Conservation (phyloP, 2,113 vertebrate species). For the Grammomys surdaster region DNA sequence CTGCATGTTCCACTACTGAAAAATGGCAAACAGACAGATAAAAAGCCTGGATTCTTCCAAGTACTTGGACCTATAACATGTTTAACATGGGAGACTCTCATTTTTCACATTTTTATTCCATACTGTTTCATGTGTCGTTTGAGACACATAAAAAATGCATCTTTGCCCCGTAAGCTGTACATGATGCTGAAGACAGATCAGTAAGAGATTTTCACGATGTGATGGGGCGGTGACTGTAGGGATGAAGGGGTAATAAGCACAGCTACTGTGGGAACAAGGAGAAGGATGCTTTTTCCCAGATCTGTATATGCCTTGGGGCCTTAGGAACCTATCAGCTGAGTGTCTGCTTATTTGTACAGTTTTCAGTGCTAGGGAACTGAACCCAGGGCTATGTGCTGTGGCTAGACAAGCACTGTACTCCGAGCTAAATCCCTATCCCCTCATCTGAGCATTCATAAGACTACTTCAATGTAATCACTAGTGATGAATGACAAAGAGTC, state of each 20-base stretch:
- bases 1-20: not conserved
- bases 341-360: not conserved
- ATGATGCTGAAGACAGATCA: not conserved
- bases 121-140: not conserved
- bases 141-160: not conserved
- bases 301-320: not conserved
- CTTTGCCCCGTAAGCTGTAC: not conserved
- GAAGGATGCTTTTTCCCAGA: not conserved
- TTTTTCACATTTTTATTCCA: conserved; percentile 46
- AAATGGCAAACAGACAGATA: not conserved
- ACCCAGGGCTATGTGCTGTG: not conserved
- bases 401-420: not conserved
- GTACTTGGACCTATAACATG: not conserved
- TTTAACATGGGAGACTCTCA: not conserved
- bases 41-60: not conserved
- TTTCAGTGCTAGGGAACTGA: not conserved
- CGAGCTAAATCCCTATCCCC: not conserved
- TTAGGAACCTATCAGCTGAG: not conserved
- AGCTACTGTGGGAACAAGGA: not conserved
- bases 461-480: not conserved
- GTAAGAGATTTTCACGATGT: not conserved
- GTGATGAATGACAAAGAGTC: not conserved
- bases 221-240: no score
- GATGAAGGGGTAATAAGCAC: not conserved
- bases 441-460: not conserved